Percentiles rank a stretch among this genome's conserved stretches.
These are phyloP conservation scores for Otis tarda DNA, from an alignment of 2,113 vertebrate genomes.

Conservation along the genomic window DNA sequence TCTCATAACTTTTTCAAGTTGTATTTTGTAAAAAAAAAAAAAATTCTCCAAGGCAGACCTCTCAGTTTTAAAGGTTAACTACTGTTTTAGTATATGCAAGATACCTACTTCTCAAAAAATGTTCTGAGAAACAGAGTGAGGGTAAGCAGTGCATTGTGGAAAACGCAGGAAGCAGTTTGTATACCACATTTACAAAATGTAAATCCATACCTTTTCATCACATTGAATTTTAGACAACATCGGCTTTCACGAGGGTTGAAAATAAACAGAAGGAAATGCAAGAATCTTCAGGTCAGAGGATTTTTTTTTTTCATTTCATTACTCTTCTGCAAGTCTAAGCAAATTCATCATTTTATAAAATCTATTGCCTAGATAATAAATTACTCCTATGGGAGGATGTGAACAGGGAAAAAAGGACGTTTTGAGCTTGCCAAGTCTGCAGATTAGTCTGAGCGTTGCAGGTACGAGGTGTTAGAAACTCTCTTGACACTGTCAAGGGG, in stretches of 20 bases:
- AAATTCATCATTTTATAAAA: background rate
- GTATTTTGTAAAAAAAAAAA: background rate
- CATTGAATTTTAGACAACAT: background rate
- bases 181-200: background rate
- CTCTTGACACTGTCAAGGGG: background rate
- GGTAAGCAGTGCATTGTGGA: background rate
- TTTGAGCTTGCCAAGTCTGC: background rate
- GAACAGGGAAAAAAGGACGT: background rate
- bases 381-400: background rate
- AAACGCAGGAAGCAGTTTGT: background rate
- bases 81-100: background rate
- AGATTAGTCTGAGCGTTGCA: background rate
- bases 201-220: background rate
- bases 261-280: background rate
- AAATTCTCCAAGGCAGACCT: background rate
- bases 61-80: background rate
- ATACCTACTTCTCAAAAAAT: background rate
- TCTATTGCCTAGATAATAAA: background rate
- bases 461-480: background rate
- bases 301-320: background rate
- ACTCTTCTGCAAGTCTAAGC: background rate
- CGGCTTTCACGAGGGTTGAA: background rate
- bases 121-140: background rate
- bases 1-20: background rate
- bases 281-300: background rate